These are phyloP conservation scores for Rotaria macrura DNA, from an alignment of 2,888 invertebrate genomes.

Conservation along the genomic window DNA sequence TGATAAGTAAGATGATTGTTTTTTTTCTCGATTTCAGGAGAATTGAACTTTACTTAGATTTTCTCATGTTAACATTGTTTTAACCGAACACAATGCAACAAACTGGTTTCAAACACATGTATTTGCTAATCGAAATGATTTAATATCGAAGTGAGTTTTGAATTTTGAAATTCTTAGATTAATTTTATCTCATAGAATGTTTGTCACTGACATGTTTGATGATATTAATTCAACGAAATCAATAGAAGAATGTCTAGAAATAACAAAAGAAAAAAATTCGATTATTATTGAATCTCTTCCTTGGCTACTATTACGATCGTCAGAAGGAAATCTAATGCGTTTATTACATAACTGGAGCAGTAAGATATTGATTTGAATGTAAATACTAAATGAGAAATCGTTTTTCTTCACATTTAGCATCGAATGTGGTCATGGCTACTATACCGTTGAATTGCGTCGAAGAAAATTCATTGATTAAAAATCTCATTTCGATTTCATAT, in stretches of 20 bases:
- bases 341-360: not conserved
- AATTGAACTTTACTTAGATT: not conserved
- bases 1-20: not conserved
- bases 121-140: not conserved
- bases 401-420: not conserved
- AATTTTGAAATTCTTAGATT: not conserved
- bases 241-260: not conserved
- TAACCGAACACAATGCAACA: not conserved
- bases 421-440: not conserved
- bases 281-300: slow-evolving; percentile 16
- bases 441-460: not conserved
- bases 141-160: not conserved
- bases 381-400: not conserved
- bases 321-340: not conserved
- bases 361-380: not conserved
- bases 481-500: not conserved
- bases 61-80: not conserved
- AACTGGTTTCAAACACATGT: not conserved
- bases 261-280: not conserved
- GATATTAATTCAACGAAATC: not conserved
- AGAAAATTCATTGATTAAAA: not conserved
- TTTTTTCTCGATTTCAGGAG: too few relatives aligned
- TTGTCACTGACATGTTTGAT: not conserved
- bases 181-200: not conserved
- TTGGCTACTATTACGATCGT: not conserved